A percentile compares a stretch with the other conserved stretches of the same genome.
Evolutionary conservation across 2,888 invertebrate species (phyloP).

Genomic region (Drosophila anomalata): DNA sequence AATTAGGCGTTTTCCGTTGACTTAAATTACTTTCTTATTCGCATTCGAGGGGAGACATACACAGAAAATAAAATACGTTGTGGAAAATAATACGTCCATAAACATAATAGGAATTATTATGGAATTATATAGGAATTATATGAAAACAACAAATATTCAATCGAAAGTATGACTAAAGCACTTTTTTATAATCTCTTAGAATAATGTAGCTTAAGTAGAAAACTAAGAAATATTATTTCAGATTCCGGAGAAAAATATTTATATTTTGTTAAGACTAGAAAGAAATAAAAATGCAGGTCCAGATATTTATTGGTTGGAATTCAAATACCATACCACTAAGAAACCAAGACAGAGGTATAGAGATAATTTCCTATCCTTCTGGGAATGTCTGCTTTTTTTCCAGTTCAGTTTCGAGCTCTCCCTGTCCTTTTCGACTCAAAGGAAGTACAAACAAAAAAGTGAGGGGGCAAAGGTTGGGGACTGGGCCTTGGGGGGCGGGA

Average conservation of each 20-base stretch:
- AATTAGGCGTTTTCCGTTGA: slow-evolving; percentile 33
- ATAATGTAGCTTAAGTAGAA: no score
- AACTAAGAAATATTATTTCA: not conserved
- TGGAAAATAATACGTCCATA: no score
- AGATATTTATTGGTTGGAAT: not conserved
- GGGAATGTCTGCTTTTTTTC: slow-evolving; percentile 15
- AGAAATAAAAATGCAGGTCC: not conserved
- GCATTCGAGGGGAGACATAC: slow-evolving; percentile 1
- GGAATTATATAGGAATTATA: no score
- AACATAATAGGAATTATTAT: no score
- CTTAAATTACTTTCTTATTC: slow-evolving; percentile 23
- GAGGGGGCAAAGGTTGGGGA: not conserved
- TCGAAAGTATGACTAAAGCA: no score
- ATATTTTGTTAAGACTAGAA: no score
- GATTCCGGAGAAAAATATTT: not conserved
- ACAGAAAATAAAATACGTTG: not conserved
- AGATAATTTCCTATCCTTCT: slow-evolving; percentile 9
- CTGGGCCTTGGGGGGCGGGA: slow-evolving; percentile 5
- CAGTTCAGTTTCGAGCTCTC: slow-evolving; percentile 12
- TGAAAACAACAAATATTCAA: no score
- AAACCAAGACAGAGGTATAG: not conserved
- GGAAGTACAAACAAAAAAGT: slow-evolving; percentile 30
- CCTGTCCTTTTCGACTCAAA: slow-evolving; percentile 15
- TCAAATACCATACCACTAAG: not conserved
- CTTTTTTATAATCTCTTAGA: no score